A percentile compares a stretch with the other conserved stretches of the same genome.
Conservation (phyloP, 1,140 invertebrate species). For the Hypothenemus hampei region DNA sequence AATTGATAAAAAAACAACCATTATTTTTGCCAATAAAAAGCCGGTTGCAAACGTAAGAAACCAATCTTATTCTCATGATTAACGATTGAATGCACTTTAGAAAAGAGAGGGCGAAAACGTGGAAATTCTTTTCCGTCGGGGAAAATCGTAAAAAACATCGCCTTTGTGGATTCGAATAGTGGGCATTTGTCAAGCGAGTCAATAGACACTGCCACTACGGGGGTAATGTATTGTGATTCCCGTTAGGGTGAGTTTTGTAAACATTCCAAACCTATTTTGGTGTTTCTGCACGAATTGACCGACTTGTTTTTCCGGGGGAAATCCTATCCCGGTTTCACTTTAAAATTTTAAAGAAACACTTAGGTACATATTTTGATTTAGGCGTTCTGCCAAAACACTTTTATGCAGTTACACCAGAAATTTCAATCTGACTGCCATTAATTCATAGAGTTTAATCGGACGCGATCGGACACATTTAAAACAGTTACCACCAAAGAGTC, state of each 20-base stretch:
- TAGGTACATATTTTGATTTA: too few relatives aligned
- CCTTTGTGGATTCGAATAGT: conserved; percentile 39
- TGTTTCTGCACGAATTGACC: too few relatives aligned
- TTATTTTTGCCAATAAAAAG: conserved; percentile 29
- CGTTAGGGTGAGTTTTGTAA: conserved; percentile 33
- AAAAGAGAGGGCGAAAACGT: conserved; percentile 41
- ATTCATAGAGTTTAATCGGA: too few relatives aligned
- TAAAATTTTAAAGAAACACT: too few relatives aligned
- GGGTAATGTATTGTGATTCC: conserved; percentile 42
- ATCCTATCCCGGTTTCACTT: too few relatives aligned
- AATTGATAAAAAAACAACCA: not conserved
- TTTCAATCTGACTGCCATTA: too few relatives aligned
- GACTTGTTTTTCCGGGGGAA: too few relatives aligned
- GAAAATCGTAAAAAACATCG: conserved; percentile 40
- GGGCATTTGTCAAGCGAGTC: conserved; percentile 42
- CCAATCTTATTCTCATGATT: conserved; percentile 41
- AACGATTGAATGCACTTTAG: conserved; percentile 44
- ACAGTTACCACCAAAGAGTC: conserved; percentile 22
- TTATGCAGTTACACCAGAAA: too few relatives aligned
- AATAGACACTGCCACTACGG: conserved; percentile 31
- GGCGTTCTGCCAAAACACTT: too few relatives aligned
- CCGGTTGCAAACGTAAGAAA: conserved; percentile 31
- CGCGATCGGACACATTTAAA: conserved; percentile 12
- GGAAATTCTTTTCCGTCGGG: conserved; percentile 41
- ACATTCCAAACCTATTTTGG: conserved; percentile 23